Conservation (phyloP, 2,113 vertebrate species). For the Heterocephalus glaber region DNA sequence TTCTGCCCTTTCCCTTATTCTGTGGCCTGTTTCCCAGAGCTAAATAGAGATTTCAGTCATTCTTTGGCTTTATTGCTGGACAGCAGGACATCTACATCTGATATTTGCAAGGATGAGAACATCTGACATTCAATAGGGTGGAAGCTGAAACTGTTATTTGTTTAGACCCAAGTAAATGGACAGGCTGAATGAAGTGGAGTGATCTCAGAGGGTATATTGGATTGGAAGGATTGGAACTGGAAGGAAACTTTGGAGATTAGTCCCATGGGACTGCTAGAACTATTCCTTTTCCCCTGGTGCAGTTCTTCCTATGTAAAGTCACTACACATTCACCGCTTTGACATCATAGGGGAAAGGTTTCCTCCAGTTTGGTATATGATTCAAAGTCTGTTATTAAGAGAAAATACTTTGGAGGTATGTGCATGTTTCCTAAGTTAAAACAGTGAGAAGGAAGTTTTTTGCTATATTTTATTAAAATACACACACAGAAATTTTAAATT, state of each 20-base stretch:
- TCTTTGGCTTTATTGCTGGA: slow-evolving; percentile 53
- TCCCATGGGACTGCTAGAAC: not conserved
- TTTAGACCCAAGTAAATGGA: slow-evolving; percentile 13
- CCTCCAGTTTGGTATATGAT: not conserved
- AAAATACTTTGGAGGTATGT: not conserved
- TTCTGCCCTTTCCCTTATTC: slow-evolving; percentile 57
- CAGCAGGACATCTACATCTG: slow-evolving; percentile 26
- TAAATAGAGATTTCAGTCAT: slow-evolving; percentile 75
- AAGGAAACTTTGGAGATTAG: not conserved
- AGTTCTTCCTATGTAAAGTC: not conserved
- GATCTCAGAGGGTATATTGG: slow-evolving; percentile 24
- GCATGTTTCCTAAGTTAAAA: not conserved
- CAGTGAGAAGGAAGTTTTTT: not conserved
- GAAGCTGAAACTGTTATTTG: not conserved
- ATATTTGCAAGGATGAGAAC: slow-evolving; percentile 56
- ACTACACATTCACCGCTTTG: not conserved
- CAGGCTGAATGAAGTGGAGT: not conserved
- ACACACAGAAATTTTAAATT: not conserved
- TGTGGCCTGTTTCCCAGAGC: slow-evolving; percentile 57
- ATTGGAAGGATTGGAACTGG: slow-evolving; percentile 1
- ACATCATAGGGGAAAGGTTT: not conserved
- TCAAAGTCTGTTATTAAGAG: not conserved
- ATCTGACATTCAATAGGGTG: slow-evolving; percentile 44
- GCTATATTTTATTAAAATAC: not conserved
- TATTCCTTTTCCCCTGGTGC: not conserved